Percentiles rank a stretch among this genome's conserved stretches.
These are phyloP conservation scores for Odobenus rosmarus DNA, from an alignment of 2,113 vertebrate genomes.

Conservation along the genomic window DNA sequence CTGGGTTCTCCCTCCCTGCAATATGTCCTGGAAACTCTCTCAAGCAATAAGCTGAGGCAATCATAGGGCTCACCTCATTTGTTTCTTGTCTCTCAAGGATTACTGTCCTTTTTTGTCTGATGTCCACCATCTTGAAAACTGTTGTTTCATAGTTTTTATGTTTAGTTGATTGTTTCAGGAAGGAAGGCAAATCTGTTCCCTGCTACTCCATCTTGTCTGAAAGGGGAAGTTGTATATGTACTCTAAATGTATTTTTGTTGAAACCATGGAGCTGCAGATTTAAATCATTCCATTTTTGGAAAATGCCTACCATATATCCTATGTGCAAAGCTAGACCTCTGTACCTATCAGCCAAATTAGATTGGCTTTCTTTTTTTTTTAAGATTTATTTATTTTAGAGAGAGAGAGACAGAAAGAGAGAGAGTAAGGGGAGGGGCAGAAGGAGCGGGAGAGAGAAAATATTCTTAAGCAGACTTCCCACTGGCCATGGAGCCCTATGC, in stretches of 20 bases:
- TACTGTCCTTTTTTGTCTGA: neutral
- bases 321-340: neutral
- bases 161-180: neutral
- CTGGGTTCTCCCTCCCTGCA: neutral
- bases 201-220: neutral
- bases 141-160: neutral
- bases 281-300: neutral
- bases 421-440: no score
- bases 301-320: neutral
- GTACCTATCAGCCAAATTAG: neutral
- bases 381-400: no score
- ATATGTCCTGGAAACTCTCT: neutral
- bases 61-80: neutral
- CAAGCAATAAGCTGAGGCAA: neutral
- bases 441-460: neutral
- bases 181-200: neutral
- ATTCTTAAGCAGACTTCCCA: neutral
- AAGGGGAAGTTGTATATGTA: neutral
- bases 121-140: neutral
- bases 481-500: neutral
- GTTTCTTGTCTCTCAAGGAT: neutral
- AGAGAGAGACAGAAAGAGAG: no score
- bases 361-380: neutral
- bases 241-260: conserved; percentile 32
- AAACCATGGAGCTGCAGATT: neutral